Base-by-base conservation (phyloP, 1,140 invertebrate species). In the Plutomurus gul region DNA sequence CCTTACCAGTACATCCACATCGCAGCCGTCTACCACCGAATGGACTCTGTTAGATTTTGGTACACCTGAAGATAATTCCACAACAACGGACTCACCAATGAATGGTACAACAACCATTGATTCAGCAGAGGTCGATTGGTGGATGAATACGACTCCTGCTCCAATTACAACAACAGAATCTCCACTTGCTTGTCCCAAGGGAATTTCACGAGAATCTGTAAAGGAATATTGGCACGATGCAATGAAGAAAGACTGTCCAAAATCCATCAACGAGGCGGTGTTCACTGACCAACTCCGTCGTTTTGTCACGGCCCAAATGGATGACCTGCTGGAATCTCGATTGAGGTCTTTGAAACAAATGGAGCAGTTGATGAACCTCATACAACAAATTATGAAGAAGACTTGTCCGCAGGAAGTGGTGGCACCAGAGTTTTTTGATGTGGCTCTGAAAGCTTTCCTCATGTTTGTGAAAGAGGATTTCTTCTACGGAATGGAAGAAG, bases 401-500 rank as follows among this genome's bases (percentile, higher is more conserved):
- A 79, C 78, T 22, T 82, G 81, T 39, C 65, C 77, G 0, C 4
- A 22, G 3, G 47, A 79, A 22, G 65, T 65, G 22, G 77, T 82
- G 1, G 18, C 76, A 13, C 7, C 47, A 5, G 75, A 74, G 16
- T 79, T 79, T 56, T 30, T 82, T 16, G 43, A 60, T n/a, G 76
- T 77, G 18, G 51, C 60, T 11, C 40, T 72, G 5, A 49, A 77
- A n/a, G 81, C 81, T 3, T 82, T 82, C 72, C 20, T 30, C 0
- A 77, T 75, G 46, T 79, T 82, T 39, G 22, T 77, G 0, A 47
- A 40, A 16, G 81, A 82, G n/a, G 81, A 82, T 56, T 79, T 82
- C 49, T 82, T 82, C 39, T 82, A 82, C 51, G 81, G 81, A 0
- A 71, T 82, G 36, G 75, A 77, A 6, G 70, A 47, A 36, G 39